Percentiles rank a stretch among this genome's conserved stretches.
Evolutionary conservation across 2,888 invertebrate genomes (phyloP).

Genomic region (Oligia latruncula): DNA sequence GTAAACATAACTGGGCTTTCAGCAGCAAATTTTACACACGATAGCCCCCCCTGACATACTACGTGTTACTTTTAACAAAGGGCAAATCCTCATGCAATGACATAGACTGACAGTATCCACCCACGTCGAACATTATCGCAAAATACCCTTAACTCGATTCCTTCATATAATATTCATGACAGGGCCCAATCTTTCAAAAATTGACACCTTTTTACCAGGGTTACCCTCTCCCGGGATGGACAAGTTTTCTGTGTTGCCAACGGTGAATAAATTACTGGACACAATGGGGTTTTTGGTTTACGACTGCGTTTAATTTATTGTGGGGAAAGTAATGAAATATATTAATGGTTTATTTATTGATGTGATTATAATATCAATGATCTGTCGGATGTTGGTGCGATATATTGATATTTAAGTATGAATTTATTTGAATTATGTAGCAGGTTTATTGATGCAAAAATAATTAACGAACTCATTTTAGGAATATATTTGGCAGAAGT

Average conservation of each 20-base stretch:
- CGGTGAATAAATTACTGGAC: slow-evolving; percentile 88
- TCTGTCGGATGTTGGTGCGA: slow-evolving; percentile 1
- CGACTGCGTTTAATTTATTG: slow-evolving; percentile 77
- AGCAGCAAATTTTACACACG: slow-evolving; percentile 81
- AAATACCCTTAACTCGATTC: slow-evolving; percentile 89
- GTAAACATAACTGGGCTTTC: slow-evolving; percentile 71
- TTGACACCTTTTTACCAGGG: slow-evolving; percentile 88
- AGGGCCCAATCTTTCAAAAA: slow-evolving; percentile 90
- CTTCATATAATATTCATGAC: slow-evolving; percentile 90
- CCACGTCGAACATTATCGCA: slow-evolving; percentile 87
- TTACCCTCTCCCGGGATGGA: slow-evolving; percentile 77
- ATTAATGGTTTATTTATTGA: slow-evolving; percentile 60
- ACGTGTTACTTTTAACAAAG: slow-evolving; percentile 90
- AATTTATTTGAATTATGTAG: not conserved
- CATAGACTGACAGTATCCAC: slow-evolving; percentile 88
- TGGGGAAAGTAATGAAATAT: slow-evolving; percentile 68
- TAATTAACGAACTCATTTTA: not conserved
- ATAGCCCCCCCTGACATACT: slow-evolving; percentile 81
- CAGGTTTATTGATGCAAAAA: not conserved
- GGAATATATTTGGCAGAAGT: no score
- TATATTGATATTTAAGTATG: slow-evolving; percentile 7
- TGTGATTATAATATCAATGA: slow-evolving; percentile 52
- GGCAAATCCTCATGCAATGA: slow-evolving; percentile 89
- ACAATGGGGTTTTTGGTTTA: slow-evolving; percentile 78
- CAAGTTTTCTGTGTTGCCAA: slow-evolving; percentile 87